Conservation (phyloP, 2,888 invertebrate species). For the Pachymerium ferrugineum region DNA sequence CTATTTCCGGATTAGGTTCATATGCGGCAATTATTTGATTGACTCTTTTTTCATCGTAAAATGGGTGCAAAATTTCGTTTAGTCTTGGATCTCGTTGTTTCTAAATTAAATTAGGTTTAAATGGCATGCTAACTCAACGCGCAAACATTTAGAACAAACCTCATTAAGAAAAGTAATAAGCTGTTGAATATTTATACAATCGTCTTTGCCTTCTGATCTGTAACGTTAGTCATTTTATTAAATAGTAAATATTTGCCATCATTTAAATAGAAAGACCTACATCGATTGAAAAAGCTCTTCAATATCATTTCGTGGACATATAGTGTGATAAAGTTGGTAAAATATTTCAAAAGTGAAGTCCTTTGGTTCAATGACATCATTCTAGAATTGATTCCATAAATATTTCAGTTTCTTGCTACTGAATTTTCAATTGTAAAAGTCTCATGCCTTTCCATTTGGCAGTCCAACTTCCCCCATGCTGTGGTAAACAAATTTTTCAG, state of each 20-base stretch:
- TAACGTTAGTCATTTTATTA: background rate
- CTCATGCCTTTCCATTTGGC: conserved; percentile 74
- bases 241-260: background rate
- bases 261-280: conserved; percentile 59
- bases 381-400: conserved; percentile 51
- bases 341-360: conserved; percentile 98
- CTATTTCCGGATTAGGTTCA: conserved; percentile 74
- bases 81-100: conserved; percentile 96
- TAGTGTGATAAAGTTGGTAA: conserved; percentile 95
- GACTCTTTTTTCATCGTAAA: conserved; percentile 91
- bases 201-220: conserved; percentile 85
- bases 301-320: conserved; percentile 97
- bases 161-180: conserved; percentile 91
- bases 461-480: conserved; percentile 88
- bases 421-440: too few relatives aligned
- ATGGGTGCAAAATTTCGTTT: conserved; percentile 96
- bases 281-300: conserved; percentile 93
- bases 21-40: conserved; percentile 88
- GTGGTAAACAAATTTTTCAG: conserved; percentile 96
- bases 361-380: conserved; percentile 87
- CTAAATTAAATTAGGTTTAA: conserved; percentile 42
- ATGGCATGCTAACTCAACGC: background rate
- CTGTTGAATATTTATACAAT: conserved; percentile 77
- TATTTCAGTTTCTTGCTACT: too few relatives aligned
- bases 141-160: conserved; percentile 39